These are phyloP conservation scores for Anthoptus insignis DNA, from an alignment of 2,888 invertebrate genomes.

Conservation along the genomic window DNA sequence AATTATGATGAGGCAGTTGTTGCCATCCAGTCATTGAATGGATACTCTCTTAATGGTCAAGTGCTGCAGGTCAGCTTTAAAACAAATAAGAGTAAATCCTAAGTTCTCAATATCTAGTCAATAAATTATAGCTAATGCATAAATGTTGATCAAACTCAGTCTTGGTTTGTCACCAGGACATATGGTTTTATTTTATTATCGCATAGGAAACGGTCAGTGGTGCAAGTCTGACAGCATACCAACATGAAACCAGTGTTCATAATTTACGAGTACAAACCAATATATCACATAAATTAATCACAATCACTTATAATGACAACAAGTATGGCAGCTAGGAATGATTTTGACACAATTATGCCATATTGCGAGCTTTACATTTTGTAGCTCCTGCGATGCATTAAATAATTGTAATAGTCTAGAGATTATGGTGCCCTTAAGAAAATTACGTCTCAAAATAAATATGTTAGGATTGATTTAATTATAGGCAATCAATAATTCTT, in stretches of 20 bases:
- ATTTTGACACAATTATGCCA: conserved; percentile 24
- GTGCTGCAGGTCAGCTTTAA: conserved; percentile 99
- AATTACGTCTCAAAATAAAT: conserved; percentile 34
- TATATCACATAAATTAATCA: conserved; percentile 49
- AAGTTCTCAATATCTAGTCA: conserved; percentile 82
- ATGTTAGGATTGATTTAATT: conserved; percentile 36
- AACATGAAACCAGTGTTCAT: conserved; percentile 60
- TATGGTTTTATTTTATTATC: conserved; percentile 63
- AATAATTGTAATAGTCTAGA: conserved; percentile 29
- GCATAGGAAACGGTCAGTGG: conserved; percentile 62
- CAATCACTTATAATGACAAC: conserved; percentile 37
- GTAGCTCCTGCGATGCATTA: conserved; percentile 28
- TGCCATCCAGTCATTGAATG: conserved; percentile 98
- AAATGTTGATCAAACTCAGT: conserved; percentile 85
- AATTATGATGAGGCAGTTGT: conserved; percentile 99
- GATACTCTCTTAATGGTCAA: conserved; percentile 97
- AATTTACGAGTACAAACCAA: conserved; percentile 71
- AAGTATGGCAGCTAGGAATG: conserved; percentile 16
- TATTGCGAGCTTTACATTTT: conserved; percentile 25
- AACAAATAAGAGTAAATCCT: conserved; percentile 95
- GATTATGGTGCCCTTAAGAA: conserved; percentile 34
- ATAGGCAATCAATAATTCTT: conserved; percentile 30
- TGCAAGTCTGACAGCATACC: conserved; percentile 72
- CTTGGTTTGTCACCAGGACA: conserved; percentile 78
- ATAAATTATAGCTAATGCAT: conserved; percentile 86